Conservation (phyloP, 1,140 invertebrate species). For the Meloidogyne hapla region DNA sequence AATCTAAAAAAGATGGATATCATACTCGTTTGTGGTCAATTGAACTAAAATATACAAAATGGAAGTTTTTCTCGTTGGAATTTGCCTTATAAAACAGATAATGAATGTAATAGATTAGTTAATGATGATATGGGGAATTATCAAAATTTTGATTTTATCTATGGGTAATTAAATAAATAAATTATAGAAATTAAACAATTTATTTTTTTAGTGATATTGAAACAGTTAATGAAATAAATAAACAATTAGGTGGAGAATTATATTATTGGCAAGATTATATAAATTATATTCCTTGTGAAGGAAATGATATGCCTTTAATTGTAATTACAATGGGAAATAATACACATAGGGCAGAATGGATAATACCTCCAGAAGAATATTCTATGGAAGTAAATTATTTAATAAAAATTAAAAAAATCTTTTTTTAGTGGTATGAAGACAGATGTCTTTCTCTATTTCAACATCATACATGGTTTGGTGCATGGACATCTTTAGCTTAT, state of each 20-base stretch:
- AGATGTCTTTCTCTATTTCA: neutral
- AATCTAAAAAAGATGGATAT: neutral
- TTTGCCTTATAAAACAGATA: neutral
- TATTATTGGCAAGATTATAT: neutral
- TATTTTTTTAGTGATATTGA: conserved; percentile 3
- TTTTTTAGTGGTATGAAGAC: neutral
- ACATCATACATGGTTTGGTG: conserved; percentile 5
- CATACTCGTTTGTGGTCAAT: neutral
- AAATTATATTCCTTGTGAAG: neutral
- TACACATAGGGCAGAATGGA: neutral
- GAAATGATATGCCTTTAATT: neutral
- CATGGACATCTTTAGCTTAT: conserved; percentile 5
- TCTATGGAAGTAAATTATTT: conserved; percentile 4
- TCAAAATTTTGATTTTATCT: neutral
- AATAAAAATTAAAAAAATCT: neutral
- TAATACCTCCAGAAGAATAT: neutral
- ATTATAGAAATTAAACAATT: neutral
- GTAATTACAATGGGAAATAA: neutral
- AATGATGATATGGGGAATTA: neutral
- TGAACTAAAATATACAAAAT: conserved; percentile 7
- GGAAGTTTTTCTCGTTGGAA: conserved; percentile 5
- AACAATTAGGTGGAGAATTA: neutral
- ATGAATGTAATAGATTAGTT: conserved; percentile 3
- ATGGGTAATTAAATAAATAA: neutral
- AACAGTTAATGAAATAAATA: conserved; percentile 3